These are phyloP conservation scores for Ahaetulla prasina DNA, from an alignment of 2,113 vertebrate genomes.

Conservation along the genomic window DNA sequence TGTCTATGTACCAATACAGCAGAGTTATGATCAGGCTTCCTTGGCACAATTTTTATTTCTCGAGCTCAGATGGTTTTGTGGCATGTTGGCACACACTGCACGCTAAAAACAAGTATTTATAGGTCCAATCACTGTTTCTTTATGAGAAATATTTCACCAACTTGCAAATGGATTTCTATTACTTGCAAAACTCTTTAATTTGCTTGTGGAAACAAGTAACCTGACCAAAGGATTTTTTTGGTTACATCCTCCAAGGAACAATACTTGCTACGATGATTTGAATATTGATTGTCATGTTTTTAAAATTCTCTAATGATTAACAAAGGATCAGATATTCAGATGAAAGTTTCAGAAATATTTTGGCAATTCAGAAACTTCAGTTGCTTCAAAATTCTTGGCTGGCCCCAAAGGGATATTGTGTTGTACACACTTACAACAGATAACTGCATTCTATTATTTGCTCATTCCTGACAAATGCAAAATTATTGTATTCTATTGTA, in stretches of 20 bases:
- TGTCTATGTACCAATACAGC: neutral
- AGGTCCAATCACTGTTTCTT: neutral
- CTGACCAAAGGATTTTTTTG: neutral
- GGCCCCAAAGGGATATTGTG: neutral
- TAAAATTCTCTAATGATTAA: neutral
- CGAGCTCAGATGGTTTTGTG: neutral
- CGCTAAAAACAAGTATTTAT: neutral
- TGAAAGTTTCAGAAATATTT: neutral
- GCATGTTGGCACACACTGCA: neutral
- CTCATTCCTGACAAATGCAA: neutral
- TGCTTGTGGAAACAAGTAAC: neutral
- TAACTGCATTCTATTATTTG: neutral
- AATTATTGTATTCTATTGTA: neutral
- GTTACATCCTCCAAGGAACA: neutral
- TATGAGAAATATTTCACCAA: neutral
- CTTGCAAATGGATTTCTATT: neutral
- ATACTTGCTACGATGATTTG: neutral
- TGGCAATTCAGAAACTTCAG: neutral
- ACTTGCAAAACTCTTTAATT: constrained; percentile 10
- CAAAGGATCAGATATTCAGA: neutral
- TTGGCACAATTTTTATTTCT: neutral
- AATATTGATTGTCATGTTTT: neutral
- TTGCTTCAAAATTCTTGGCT: neutral
- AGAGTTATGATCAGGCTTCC: neutral
- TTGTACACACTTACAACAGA: neutral